Conservation (phyloP, 2,888 invertebrate species). For the Rhamphomyia laevipes region DNA sequence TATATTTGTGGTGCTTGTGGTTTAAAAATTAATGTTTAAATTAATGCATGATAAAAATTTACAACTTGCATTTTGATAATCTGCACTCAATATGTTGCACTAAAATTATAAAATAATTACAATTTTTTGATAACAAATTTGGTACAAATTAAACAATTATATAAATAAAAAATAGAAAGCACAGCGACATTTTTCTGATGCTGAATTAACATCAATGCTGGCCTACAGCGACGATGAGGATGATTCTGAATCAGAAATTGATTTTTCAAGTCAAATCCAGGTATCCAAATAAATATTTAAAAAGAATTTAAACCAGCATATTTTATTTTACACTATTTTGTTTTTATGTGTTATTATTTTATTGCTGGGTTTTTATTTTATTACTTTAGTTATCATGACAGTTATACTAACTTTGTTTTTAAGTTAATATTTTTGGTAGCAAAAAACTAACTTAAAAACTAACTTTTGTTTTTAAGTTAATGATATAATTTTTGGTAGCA, state of each 20-base stretch:
- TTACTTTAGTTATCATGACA: no score
- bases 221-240: conserved; percentile 35
- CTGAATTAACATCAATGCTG: conserved; percentile 37
- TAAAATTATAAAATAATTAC: not conserved
- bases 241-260: conserved; percentile 31
- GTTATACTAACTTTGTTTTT: not conserved
- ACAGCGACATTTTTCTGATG: conserved; percentile 36
- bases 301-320: not conserved
- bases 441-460: not conserved
- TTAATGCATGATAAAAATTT: no score
- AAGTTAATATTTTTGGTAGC: not conserved
- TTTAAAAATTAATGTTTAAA: no score
- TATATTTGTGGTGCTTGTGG: no score
- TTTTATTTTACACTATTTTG: not conserved
- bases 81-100: not conserved
- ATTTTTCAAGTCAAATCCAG: conserved; percentile 31
- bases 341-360: no score
- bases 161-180: conserved; percentile 25
- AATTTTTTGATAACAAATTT: not conserved
- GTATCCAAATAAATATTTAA: conserved; percentile 14
- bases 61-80: no score
- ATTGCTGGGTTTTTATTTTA: no score
- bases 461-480: not conserved
- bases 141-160: not conserved
- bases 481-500: no score